phyloP scores from a whole-genome alignment of 2,113 vertebrate species.

The Lonchura striata region DNA sequence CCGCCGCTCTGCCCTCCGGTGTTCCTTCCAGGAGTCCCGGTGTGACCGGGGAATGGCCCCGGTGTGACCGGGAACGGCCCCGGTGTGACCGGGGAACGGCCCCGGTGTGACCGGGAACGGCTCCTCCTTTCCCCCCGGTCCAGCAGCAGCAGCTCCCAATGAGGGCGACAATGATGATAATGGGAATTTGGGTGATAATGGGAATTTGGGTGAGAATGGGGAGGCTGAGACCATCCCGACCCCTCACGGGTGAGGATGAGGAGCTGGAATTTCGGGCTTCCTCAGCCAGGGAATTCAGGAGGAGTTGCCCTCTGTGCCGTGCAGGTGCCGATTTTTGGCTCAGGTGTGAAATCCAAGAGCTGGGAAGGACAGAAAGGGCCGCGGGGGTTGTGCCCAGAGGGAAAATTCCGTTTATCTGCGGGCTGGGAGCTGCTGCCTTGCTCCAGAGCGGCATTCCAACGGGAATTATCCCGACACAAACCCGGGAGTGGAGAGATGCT shows the following conservation, averaged over 20 bases:
- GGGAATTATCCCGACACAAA: not conserved
- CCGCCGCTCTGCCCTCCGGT: not conserved
- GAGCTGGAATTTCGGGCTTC: not conserved
- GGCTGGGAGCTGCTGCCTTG: not conserved
- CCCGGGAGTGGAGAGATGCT: accelerated
- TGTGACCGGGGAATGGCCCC: too few species aligned
- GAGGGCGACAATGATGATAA: accelerated
- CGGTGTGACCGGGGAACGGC: not conserved
- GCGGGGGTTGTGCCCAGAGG: not conserved
- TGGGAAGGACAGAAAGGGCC: not conserved
- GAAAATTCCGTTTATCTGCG: accelerated
- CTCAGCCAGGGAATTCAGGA: accelerated
- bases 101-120: accelerated
- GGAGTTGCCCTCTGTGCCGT: too few species aligned
- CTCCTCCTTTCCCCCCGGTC: accelerated
- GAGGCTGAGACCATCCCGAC: accelerated
- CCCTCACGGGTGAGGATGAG: not conserved
- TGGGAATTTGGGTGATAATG: accelerated
- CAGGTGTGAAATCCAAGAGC: not conserved
- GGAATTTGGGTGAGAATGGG: accelerated
- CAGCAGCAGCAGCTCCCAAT: accelerated
- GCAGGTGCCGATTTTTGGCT: not conserved
- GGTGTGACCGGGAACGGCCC: not conserved
- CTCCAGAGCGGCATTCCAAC: not conserved
- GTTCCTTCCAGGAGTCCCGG: not conserved